Evolutionary conservation across 2,888 invertebrate species (phyloP), one percentile per base, ranked within the genome.

Genomic region (Gymnoscelis rufifasciata): DNA sequence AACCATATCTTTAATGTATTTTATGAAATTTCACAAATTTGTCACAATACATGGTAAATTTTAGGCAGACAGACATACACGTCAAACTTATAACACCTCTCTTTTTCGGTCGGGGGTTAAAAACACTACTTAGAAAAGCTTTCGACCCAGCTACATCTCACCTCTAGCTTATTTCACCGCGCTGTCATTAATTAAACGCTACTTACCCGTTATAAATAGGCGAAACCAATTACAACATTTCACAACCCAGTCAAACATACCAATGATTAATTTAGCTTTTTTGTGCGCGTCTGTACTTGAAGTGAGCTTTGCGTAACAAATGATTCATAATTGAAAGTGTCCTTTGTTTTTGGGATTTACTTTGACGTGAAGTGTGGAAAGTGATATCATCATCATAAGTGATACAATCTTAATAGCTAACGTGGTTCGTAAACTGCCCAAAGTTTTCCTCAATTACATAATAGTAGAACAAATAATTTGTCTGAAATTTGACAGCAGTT

Each of bases 191-290:
- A 86, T 86, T 82, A 83, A 71, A 64, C 61, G 64, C 74, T 73
- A 71, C 74, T 81, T 78, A 79, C 71, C 76, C 78, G 82, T 86
- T 84, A 83, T 76, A 75, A 74, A 77, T 75, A 78, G 81, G 78
- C 76, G 71, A 74, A 75, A 76, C 77, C 78, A 77, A 79, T 79
- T 79, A 77, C 63, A 56, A 57, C 59, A 60, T 75, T 71, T 68
- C 72, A 74, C 69, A 71, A 77, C 59, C 59, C 59, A 55, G 65
- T 52, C 51, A 43, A 51, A 55, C 48, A 53, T 59, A 64, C 58
- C 61, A 59, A 47, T 78, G 78, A 80, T 83, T 82, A 78, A 82
- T 82, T 71, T 67, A 41, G 30, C 52, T 63, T 69, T 69, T 66
- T 67, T 65, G 60, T 51, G 42, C 47, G 41, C 56, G 61, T 66